A percentile compares a stretch with the other conserved stretches of the same genome.
Conservation (phyloP, 2,113 vertebrate genomes). For the Hydrochoerus hydrochaeris region DNA sequence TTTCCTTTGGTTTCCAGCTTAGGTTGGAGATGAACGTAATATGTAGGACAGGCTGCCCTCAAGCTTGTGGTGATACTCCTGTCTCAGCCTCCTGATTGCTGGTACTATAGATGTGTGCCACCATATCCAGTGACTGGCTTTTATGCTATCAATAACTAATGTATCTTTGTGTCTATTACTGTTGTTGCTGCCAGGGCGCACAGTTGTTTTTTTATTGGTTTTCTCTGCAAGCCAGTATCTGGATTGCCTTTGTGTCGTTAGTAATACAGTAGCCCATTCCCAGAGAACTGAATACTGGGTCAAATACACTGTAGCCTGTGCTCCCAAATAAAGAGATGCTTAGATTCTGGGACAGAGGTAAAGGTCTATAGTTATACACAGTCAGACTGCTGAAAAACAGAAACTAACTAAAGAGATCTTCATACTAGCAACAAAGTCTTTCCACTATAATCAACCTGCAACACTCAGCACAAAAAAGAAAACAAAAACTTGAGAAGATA, state of each 20-base stretch:
- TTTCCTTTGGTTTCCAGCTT: not conserved
- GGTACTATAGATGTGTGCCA: not conserved
- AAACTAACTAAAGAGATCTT: not conserved
- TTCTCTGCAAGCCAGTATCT: not conserved
- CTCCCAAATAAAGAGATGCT: not conserved
- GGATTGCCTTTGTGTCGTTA: not conserved
- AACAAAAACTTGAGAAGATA: not conserved
- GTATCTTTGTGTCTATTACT: not conserved
- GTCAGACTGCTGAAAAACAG: not conserved
- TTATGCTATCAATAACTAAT: not conserved
- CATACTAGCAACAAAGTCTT: not conserved
- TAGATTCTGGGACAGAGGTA: not conserved
- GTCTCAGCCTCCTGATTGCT: not conserved
- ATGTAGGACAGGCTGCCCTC: not conserved
- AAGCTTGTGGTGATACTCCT: not conserved
- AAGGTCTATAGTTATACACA: not conserved
- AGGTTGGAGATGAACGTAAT: not conserved
- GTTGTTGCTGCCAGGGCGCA: not conserved
- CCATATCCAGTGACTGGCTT: not conserved
- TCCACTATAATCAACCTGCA: not conserved
- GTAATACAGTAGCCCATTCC: not conserved
- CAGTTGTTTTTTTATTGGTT: not conserved
- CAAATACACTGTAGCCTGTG: not conserved
- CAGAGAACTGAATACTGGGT: not conserved
- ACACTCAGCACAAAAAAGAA: not conserved